Evolutionary conservation across 2,888 invertebrate species (phyloP).

Genomic region (Mesopsocus fuscifrons): DNA sequence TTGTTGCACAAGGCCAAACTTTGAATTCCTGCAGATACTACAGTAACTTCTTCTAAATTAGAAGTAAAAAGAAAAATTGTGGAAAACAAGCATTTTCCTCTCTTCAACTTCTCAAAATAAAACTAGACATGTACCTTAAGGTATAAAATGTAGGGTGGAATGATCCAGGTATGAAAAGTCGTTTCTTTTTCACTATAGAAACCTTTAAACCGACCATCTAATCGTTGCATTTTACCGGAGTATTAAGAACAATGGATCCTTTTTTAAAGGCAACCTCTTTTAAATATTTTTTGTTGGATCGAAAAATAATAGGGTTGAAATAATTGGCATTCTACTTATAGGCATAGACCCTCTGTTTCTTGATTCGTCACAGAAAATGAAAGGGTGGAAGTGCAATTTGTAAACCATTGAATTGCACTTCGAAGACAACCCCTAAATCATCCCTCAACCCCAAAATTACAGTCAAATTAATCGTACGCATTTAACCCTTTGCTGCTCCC

Average conservation of each 20-base stretch:
- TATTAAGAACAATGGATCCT: background rate
- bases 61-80: no score
- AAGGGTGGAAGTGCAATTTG: slow-evolving; percentile 8
- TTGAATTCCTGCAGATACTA: no score
- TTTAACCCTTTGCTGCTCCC: slow-evolving; percentile 5
- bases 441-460: slow-evolving; percentile 2
- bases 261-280: background rate
- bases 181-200: no score
- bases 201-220: background rate
- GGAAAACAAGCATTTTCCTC: no score
- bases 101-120: no score
- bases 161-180: no score
- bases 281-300: slow-evolving; percentile 1
- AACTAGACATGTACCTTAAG: no score
- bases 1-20: no score
- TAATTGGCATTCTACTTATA: slow-evolving; percentile 8
- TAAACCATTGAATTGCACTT: slow-evolving; percentile 9
- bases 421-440: slow-evolving; percentile 9
- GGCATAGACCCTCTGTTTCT: slow-evolving; percentile 8
- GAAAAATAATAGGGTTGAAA: slow-evolving; percentile 8
- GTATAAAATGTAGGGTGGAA: no score
- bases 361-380: slow-evolving; percentile 10
- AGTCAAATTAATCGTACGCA: slow-evolving; percentile 6
- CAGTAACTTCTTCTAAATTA: no score
- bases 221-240: background rate